phyloP scores from a whole-genome alignment of 2,113 vertebrate species.

The Petrocephalus microphthalmus region DNA sequence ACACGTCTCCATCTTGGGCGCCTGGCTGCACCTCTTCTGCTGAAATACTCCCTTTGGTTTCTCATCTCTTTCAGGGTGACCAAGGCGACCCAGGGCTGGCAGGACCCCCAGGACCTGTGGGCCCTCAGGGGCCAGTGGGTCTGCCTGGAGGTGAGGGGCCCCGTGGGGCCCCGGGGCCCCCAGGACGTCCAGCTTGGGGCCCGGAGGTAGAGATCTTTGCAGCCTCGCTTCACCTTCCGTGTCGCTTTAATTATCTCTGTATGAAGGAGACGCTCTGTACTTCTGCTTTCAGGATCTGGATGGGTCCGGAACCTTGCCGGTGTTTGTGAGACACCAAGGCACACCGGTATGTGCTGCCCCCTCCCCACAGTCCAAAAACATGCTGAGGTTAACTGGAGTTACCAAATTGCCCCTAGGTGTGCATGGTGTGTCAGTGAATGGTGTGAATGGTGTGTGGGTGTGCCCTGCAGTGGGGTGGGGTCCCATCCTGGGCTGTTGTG shows the following conservation, averaged over 20 bases:
- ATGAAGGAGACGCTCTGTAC: conserved; percentile 17
- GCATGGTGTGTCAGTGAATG: too few relatives aligned
- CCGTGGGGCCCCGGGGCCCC: conserved; percentile 68
- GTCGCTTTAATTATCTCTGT: neutral
- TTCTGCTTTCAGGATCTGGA: conserved; percentile 68
- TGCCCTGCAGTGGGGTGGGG: too few relatives aligned
- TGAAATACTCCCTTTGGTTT: neutral
- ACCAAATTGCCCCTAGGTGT: too few relatives aligned
- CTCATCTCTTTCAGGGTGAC: conserved; percentile 64
- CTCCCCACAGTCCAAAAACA: neutral
- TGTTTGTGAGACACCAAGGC: conserved; percentile 43
- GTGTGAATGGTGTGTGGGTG: too few relatives aligned
- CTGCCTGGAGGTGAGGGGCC: conserved; percentile 68
- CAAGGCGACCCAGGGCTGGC: conserved; percentile 57
- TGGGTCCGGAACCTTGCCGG: conserved; percentile 65
- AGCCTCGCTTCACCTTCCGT: neutral
- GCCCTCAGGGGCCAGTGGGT: conserved; percentile 66
- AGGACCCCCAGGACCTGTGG: conserved; percentile 64
- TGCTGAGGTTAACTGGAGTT: neutral
- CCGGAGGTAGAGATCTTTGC: conserved; percentile 63
- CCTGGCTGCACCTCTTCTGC: neutral
- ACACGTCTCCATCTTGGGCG: neutral
- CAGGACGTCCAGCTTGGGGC: conserved; percentile 44
- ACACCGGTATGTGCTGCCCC: conserved; percentile 55
- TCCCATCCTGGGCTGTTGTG: neutral